Conservation (phyloP, 2,888 invertebrate species). For the Aphelenchoides bicaudatus region DNA sequence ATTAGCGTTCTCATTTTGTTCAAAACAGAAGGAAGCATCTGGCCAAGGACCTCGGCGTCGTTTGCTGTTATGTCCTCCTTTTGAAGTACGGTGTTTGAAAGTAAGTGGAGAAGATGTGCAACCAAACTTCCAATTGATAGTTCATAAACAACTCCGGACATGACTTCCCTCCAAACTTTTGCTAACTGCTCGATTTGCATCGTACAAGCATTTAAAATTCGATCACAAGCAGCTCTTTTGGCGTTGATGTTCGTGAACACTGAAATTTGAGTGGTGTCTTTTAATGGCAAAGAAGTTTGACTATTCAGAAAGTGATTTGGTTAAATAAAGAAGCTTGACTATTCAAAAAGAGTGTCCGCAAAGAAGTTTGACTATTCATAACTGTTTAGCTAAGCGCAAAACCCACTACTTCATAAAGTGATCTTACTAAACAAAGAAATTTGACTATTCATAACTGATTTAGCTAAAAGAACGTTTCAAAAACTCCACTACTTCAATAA, state of each 20-base stretch:
- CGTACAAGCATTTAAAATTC: slow-evolving; percentile 34
- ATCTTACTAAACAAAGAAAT: too few relatives aligned
- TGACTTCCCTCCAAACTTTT: slow-evolving; percentile 47
- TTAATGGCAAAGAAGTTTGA: neutral
- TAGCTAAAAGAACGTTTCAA: too few relatives aligned
- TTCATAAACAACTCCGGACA: slow-evolving; percentile 47
- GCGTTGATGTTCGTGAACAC: slow-evolving; percentile 14
- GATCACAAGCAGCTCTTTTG: slow-evolving; percentile 7
- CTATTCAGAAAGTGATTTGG: neutral
- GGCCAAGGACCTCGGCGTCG: slow-evolving; percentile 31
- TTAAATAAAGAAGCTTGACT: neutral
- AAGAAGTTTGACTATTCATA: too few relatives aligned
- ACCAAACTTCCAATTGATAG: slow-evolving; percentile 45
- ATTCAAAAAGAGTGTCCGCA: neutral
- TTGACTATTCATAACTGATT: too few relatives aligned
- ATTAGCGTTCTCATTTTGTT: too few relatives aligned
- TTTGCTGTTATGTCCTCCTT: slow-evolving; percentile 37
- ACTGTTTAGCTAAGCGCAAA: too few relatives aligned
- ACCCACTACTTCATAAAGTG: too few relatives aligned
- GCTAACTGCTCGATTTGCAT: slow-evolving; percentile 41
- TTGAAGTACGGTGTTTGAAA: slow-evolving; percentile 32
- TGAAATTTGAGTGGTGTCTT: neutral
- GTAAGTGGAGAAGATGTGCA: slow-evolving; percentile 42
- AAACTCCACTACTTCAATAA: too few relatives aligned
- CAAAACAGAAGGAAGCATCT: slow-evolving; percentile 17